Percentiles rank a stretch among this genome's conserved stretches.
These are phyloP conservation scores for Denticeps clupeoides DNA, from an alignment of 2,797 vertebrate species.

Conservation along the genomic window DNA sequence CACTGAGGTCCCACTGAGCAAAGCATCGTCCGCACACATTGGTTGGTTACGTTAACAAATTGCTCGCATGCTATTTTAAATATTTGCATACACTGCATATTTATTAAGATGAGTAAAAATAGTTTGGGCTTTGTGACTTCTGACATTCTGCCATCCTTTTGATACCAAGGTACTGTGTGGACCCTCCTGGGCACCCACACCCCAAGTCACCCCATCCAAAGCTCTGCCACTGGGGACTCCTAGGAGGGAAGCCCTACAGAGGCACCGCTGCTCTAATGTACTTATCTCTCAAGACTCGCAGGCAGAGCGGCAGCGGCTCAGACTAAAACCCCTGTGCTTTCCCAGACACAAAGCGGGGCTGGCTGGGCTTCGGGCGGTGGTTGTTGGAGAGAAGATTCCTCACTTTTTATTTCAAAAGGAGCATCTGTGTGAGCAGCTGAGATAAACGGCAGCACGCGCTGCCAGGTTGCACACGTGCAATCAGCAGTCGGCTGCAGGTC, in stretches of 20 bases:
- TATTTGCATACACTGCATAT: no score
- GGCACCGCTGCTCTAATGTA: not conserved
- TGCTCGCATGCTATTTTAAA: no score
- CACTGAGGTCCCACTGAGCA: no score
- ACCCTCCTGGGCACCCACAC: no score
- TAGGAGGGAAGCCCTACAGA: not conserved
- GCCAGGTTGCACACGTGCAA: slow-evolving; percentile 1
- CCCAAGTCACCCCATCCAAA: no score
- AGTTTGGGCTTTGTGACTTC: no score
- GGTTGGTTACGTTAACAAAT: no score
- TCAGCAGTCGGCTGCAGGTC: slow-evolving; percentile 5
- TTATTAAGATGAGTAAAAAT: no score
- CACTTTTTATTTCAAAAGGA: not conserved
- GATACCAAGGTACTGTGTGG: no score
- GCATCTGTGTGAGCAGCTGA: slow-evolving; percentile 4
- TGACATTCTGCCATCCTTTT: no score
- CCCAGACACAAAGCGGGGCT: not conserved
- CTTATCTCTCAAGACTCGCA: slow-evolving; percentile 4
- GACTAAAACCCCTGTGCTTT: not conserved
- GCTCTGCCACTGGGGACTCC: not conserved
- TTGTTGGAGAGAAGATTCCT: not conserved
- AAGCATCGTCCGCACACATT: no score
- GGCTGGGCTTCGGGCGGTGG: not conserved
- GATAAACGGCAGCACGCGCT: slow-evolving; percentile 7
- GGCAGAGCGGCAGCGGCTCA: not conserved